A percentile compares a stretch with the other conserved stretches of the same genome.
These are phyloP conservation scores for Opisthocomus hoazin DNA, from an alignment of 2,113 vertebrate species.

Conservation along the genomic window DNA sequence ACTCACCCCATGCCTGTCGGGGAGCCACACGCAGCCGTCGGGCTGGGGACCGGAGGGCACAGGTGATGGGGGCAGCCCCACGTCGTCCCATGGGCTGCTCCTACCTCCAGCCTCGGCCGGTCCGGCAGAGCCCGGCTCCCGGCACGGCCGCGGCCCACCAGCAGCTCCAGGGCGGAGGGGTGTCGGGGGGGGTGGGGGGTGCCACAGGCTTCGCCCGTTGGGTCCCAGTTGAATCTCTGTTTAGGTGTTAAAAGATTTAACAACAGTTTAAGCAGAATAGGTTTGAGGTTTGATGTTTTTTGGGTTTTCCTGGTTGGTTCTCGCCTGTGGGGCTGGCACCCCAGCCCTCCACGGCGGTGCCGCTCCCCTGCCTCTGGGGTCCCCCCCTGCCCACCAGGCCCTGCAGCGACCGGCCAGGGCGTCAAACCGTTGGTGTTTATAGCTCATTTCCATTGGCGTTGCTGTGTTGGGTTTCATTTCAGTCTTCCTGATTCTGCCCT, in stretches of 20 bases:
- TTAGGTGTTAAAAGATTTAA: constrained; percentile 12
- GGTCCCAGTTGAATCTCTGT: background rate
- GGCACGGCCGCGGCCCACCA: background rate
- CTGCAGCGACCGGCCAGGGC: constrained; percentile 62
- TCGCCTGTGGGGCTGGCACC: background rate
- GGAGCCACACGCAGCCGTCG: rapidly evolving
- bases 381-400: constrained; percentile 31
- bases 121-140: background rate
- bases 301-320: background rate
- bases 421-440: constrained; percentile 83
- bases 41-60: background rate
- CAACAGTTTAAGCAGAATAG: constrained; percentile 27
- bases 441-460: constrained; percentile 78
- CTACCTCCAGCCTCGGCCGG: background rate
- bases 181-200: background rate
- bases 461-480: constrained; percentile 85
- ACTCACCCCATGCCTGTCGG: rapidly evolving
- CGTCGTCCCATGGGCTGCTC: background rate
- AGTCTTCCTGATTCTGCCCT: constrained; percentile 77
- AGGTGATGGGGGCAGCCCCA: background rate
- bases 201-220: background rate
- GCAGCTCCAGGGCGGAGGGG: background rate
- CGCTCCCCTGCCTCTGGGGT: background rate
- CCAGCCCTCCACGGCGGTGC: background rate
- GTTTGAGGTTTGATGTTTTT: constrained; percentile 50